phyloP scores from a whole-genome alignment of 2,113 vertebrate genomes.

The Etia nguti region DNA sequence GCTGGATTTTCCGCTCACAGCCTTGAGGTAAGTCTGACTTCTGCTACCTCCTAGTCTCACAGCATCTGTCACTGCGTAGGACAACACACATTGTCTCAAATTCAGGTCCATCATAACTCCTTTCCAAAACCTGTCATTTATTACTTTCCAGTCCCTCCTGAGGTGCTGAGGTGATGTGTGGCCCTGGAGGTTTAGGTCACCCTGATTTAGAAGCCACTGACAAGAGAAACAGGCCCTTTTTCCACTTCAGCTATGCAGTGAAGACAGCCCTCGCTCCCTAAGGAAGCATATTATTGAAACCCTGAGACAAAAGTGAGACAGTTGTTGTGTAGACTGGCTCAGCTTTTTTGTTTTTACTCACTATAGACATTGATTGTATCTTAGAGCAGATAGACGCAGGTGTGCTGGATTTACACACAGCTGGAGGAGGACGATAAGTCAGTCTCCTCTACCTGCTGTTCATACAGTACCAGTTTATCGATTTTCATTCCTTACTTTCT shows the following conservation, averaged over 20 bases:
- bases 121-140: constrained; percentile 39
- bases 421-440: constrained; percentile 22
- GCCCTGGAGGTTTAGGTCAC: constrained; percentile 38
- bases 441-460: constrained; percentile 34
- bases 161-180: constrained; percentile 25
- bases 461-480: neutral
- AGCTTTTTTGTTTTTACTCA: neutral
- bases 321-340: constrained; percentile 3
- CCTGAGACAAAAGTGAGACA: neutral
- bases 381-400: constrained; percentile 28
- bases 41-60: neutral
- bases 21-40: constrained; percentile 83
- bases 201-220: constrained; percentile 53
- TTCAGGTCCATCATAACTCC: neutral
- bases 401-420: constrained; percentile 43
- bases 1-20: constrained; percentile 94
- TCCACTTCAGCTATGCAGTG: constrained; percentile 26
- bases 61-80: constrained; percentile 13
- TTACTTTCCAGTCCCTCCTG: constrained; percentile 70
- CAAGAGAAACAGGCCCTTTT: constrained; percentile 22
- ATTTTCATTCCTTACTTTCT: neutral
- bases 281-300: constrained; percentile 23
- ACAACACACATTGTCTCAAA: constrained; percentile 44
- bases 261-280: constrained; percentile 34
- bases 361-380: constrained; percentile 2